Conservation (phyloP, 2,888 invertebrate species). For the Apamea anceps region DNA sequence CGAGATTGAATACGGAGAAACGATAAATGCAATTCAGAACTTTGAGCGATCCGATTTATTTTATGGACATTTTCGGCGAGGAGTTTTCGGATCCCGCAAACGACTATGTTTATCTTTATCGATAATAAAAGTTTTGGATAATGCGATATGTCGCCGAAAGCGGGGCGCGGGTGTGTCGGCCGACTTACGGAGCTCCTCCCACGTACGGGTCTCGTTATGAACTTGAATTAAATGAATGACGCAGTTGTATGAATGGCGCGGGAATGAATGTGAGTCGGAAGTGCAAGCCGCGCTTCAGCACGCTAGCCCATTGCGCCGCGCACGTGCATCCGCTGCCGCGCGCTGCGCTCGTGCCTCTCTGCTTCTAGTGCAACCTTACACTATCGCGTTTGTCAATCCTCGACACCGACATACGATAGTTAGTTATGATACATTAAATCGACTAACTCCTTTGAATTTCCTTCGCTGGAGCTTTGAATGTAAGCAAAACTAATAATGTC, state of each 20-base stretch:
- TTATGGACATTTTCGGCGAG: slow-evolving; percentile 76
- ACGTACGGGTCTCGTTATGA: slow-evolving; percentile 85
- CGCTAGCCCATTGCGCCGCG: slow-evolving; percentile 82
- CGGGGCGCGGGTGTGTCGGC: slow-evolving; percentile 77
- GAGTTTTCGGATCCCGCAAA: slow-evolving; percentile 72
- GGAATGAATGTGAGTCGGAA: slow-evolving; percentile 89
- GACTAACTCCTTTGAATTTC: slow-evolving; percentile 43
- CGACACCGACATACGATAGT: slow-evolving; percentile 20
- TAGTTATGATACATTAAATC: slow-evolving; percentile 25
- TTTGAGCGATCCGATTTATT: slow-evolving; percentile 83
- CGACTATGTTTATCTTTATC: slow-evolving; percentile 77
- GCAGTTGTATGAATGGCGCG: slow-evolving; percentile 89
- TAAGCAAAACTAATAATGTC: slow-evolving; percentile 63
- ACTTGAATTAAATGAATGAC: slow-evolving; percentile 89
- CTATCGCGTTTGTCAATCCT: slow-evolving; percentile 38
- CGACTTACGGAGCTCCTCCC: slow-evolving; percentile 78
- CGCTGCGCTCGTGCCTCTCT: slow-evolving; percentile 28
- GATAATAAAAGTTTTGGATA: slow-evolving; percentile 78
- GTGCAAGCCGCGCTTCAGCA: slow-evolving; percentile 84
- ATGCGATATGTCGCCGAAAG: slow-evolving; percentile 69
- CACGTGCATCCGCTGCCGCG: slow-evolving; percentile 80
- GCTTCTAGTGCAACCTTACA: slow-evolving; percentile 41
- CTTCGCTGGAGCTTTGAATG: slow-evolving; percentile 24
- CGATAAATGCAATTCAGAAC: slow-evolving; percentile 80
- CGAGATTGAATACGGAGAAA: slow-evolving; percentile 82